A percentile compares a stretch with the other conserved stretches of the same genome.
Evolutionary conservation across 2,113 vertebrate species (phyloP).

Genomic region (Corythoichthys intestinalis): DNA sequence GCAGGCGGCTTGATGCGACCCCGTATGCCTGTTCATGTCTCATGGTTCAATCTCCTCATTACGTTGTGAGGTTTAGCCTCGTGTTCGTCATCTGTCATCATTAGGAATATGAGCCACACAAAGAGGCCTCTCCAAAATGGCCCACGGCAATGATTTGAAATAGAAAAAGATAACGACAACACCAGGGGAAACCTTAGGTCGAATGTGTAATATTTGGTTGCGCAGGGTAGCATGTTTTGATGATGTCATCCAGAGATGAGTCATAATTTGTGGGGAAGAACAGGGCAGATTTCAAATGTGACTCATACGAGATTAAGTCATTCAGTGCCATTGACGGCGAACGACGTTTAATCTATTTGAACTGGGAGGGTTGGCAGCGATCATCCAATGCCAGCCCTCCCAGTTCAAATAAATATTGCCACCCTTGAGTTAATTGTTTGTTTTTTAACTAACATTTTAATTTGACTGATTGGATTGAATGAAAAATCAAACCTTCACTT

Average conservation of each 20-base stretch:
- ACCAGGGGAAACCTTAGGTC: conserved; percentile 27
- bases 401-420: too few relatives aligned
- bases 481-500: too few relatives aligned
- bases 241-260: not conserved
- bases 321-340: too few relatives aligned
- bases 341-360: too few relatives aligned
- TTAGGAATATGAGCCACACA: conserved; percentile 20
- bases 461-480: too few relatives aligned
- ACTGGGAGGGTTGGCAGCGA: too few relatives aligned
- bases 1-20: conserved; percentile 37
- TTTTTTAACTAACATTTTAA: too few relatives aligned
- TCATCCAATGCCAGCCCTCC: too few relatives aligned
- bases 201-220: conserved; percentile 37
- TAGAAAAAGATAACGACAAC: conserved; percentile 1
- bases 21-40: conserved; percentile 34
- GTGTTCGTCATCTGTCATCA: conserved; percentile 45
- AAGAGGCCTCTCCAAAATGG: conserved; percentile 34
- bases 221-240: conserved; percentile 25
- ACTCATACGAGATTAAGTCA: not conserved
- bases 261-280: not conserved
- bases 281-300: not conserved
- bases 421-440: too few relatives aligned
- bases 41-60: conserved; percentile 41
- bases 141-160: conserved; percentile 19
- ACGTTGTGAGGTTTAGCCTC: conserved; percentile 19